Evolutionary conservation across 2,888 invertebrate species (phyloP).

Genomic region (Cheilosia urbana): DNA sequence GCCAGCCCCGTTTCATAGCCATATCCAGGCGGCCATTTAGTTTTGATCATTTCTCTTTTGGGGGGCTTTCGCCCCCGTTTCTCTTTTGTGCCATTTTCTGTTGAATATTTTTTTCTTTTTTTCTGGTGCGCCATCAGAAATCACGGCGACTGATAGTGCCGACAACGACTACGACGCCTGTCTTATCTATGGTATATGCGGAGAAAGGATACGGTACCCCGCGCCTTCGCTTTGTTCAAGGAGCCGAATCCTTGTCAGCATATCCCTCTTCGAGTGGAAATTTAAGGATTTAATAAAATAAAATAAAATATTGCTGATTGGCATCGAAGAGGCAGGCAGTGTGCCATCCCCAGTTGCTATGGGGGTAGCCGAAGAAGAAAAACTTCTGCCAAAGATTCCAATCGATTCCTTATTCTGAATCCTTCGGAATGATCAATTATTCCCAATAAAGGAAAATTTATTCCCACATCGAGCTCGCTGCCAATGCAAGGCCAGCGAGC

Average conservation of each 20-base stretch:
- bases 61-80: constrained; percentile 41
- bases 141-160: constrained; percentile 74
- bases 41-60: constrained; percentile 71
- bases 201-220: constrained; percentile 38
- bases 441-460: constrained; percentile 75
- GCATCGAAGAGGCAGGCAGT: constrained; percentile 36
- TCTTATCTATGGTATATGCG: constrained; percentile 46
- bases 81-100: not conserved
- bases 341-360: not conserved
- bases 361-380: constrained; percentile 6
- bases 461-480: constrained; percentile 66
- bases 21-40: constrained; percentile 63
- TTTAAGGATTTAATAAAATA: constrained; percentile 76
- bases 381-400: constrained; percentile 54
- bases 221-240: not conserved
- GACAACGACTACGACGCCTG: constrained; percentile 51
- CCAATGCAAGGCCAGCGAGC: constrained; percentile 45
- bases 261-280: constrained; percentile 67
- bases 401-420: constrained; percentile 64
- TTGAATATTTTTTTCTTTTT: constrained; percentile 1
- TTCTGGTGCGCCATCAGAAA: constrained; percentile 50
- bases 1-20: not conserved
- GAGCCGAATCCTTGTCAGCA: constrained; percentile 66
- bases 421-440: constrained; percentile 74
- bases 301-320: constrained; percentile 75